A percentile compares a stretch with the other conserved stretches of the same genome.
phyloP scores from a whole-genome alignment of 2,113 vertebrate species.

The Pluvianellus socialis region DNA sequence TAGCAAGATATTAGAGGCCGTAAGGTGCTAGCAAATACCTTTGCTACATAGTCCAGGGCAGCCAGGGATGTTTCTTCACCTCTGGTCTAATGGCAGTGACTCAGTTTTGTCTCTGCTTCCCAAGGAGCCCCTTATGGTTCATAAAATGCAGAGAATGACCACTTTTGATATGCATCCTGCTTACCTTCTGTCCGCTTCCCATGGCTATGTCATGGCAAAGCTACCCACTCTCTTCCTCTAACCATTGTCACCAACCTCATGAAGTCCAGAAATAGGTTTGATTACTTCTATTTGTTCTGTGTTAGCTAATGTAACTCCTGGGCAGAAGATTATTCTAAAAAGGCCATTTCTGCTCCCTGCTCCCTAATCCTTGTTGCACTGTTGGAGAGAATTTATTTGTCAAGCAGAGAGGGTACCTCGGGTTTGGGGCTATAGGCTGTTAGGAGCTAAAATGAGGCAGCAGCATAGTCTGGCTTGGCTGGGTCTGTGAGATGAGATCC shows the following conservation, averaged over 20 bases:
- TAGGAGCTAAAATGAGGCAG: not conserved
- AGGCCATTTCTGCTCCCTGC: not conserved
- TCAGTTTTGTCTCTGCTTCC: not conserved
- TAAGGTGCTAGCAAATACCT: not conserved
- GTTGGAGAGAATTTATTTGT: not conserved
- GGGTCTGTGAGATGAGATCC: not conserved
- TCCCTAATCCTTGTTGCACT: not conserved
- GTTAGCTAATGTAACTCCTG: not conserved
- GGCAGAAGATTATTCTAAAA: not conserved
- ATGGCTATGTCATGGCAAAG: not conserved
- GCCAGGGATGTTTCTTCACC: not conserved
- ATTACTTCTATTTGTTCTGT: not conserved
- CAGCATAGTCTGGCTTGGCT: not conserved
- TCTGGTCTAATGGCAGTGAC: not conserved
- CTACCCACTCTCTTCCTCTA: not conserved
- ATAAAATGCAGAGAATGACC: not conserved
- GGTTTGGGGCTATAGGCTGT: not conserved
- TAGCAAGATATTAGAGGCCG: not conserved
- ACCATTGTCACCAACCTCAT: not conserved
- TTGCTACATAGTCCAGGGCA: not conserved
- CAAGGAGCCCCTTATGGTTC: not conserved
- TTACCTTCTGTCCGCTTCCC: not conserved
- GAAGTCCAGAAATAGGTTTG: not conserved
- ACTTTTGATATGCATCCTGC: not conserved
- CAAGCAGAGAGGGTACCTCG: not conserved